These are phyloP conservation scores for Anthonomus grandis DNA, from an alignment of 1,140 invertebrate genomes.

Conservation along the genomic window DNA sequence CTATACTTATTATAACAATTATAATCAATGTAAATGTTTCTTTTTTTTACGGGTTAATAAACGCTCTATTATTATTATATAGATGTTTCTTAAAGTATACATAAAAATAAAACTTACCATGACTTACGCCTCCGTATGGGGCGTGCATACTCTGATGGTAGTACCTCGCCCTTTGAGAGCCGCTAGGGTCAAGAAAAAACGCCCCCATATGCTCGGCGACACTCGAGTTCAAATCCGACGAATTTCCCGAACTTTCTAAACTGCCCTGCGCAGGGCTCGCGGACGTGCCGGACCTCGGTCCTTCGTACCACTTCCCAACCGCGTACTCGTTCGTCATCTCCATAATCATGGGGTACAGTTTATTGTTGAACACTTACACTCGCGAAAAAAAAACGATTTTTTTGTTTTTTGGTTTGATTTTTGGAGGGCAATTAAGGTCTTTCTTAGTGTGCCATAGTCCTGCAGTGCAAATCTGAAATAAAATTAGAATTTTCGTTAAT, in stretches of 20 bases:
- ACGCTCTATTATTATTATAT: too few relatives aligned
- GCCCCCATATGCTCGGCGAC: slow-evolving; percentile 49
- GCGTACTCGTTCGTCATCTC: slow-evolving; percentile 49
- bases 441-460: too few relatives aligned
- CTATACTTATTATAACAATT: too few relatives aligned
- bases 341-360: slow-evolving; percentile 48
- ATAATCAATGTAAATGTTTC: too few relatives aligned
- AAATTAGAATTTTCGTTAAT: too few relatives aligned
- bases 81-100: not conserved
- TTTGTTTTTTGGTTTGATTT: too few relatives aligned
- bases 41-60: too few relatives aligned
- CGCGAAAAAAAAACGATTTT: too few relatives aligned
- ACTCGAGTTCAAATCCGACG: slow-evolving; percentile 44
- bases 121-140: slow-evolving; percentile 46
- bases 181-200: slow-evolving; percentile 48
- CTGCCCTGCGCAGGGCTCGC: slow-evolving; percentile 45
- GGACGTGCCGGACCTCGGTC: slow-evolving; percentile 46
- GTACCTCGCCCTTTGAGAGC: slow-evolving; percentile 45
- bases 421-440: too few relatives aligned
- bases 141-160: slow-evolving; percentile 50
- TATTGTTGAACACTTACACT: slow-evolving; percentile 34
- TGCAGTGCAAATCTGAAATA: too few relatives aligned
- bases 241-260: slow-evolving; percentile 32
- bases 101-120: slow-evolving; percentile 42
- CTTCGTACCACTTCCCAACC: slow-evolving; percentile 47